Evolutionary conservation across 2,113 vertebrate species (phyloP).

Genomic region (human): GRCh38 chr20:60777001-60777500

Average conservation of each 20-base stretch:
- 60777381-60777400: neutral
- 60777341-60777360: neutral
- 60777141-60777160: accelerated
- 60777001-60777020: accelerated
- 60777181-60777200: accelerated
- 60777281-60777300: accelerated
- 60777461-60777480: accelerated
- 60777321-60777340: no score
- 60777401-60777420: accelerated
- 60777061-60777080: neutral
- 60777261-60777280: accelerated
- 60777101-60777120: accelerated
- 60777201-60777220: neutral
- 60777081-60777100: neutral
- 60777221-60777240: accelerated
- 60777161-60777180: accelerated
- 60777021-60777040: neutral
- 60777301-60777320: neutral
- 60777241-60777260: accelerated
- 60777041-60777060: accelerated
- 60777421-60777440: neutral
- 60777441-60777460: accelerated
- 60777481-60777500: neutral
- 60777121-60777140: accelerated
- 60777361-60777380: neutral